Conservation (phyloP, 2,888 invertebrate genomes). For the Cerastis leucographa region DNA sequence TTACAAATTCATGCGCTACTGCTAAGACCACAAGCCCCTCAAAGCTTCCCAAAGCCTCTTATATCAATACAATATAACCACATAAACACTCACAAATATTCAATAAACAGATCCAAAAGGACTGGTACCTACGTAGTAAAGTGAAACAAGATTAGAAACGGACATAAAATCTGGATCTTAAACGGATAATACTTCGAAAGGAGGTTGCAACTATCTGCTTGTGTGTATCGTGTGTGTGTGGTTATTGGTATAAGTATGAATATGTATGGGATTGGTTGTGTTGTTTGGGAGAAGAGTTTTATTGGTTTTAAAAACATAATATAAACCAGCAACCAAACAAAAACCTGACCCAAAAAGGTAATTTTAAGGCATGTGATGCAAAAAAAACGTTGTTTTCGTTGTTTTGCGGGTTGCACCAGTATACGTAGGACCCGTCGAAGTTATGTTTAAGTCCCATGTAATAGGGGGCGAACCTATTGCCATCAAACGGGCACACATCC, state of each 20-base stretch:
- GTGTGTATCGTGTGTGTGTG: constrained; percentile 13
- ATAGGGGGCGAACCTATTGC: no score
- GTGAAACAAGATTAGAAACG: constrained; percentile 71
- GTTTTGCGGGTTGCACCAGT: no score
- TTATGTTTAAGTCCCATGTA: no score
- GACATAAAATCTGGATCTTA: constrained; percentile 71
- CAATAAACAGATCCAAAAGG: constrained; percentile 53
- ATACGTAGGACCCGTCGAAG: no score
- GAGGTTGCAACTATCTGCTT: constrained; percentile 71
- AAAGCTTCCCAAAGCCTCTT: constrained; percentile 25
- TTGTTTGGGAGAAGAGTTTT: not conserved
- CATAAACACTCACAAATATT: constrained; percentile 53
- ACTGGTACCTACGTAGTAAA: constrained; percentile 48
- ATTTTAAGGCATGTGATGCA: no score
- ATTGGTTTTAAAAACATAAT: not conserved
- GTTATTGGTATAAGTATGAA: constrained; percentile 4
- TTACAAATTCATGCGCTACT: constrained; percentile 3
- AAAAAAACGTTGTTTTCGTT: no score
- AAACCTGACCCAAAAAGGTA: no score
- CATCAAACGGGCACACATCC: no score
- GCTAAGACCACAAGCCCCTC: constrained; percentile 15
- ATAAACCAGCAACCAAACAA: no score
- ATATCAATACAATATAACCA: constrained; percentile 26
- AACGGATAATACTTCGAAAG: constrained; percentile 78
- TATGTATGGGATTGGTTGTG: not conserved